Percentiles rank a stretch among this genome's conserved stretches.
phyloP scores from a whole-genome alignment of 35 echinoderm and acorn worm genomes.

The Lytechinus pictus region DNA sequence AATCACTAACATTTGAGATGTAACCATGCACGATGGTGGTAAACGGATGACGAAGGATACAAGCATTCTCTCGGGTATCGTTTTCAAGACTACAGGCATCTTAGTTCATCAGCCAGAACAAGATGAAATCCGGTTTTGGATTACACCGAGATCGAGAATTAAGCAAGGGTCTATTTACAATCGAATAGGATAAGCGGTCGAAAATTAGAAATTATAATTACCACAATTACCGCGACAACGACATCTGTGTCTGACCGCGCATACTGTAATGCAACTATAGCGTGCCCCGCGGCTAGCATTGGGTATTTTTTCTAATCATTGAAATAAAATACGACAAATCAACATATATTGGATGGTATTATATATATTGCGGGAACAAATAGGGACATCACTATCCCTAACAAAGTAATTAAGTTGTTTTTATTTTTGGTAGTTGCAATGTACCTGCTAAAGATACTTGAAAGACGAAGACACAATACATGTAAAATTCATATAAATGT shows the following conservation, averaged over 20 bases:
- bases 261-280: background rate
- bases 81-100: background rate
- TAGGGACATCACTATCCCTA: background rate
- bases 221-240: slow-evolving; percentile 9
- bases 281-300: background rate
- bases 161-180: slow-evolving; percentile 48
- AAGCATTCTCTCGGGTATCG: background rate
- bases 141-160: slow-evolving; percentile 49
- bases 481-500: too few relatives aligned
- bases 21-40: background rate
- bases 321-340: background rate
- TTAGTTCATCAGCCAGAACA: background rate
- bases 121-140: slow-evolving; percentile 43
- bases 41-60: background rate
- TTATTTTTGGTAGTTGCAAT: background rate
- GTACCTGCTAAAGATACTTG: background rate
- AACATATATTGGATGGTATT: background rate
- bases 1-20: too few relatives aligned
- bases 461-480: too few relatives aligned
- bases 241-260: slow-evolving; percentile 7
- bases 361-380: background rate
- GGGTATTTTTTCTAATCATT: background rate
- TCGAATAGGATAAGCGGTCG: slow-evolving; percentile 43
- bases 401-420: background rate
- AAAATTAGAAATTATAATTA: slow-evolving; percentile 28